These are phyloP conservation scores for Oncorhynchus masou DNA, from an alignment of 2,113 vertebrate genomes.

Conservation along the genomic window DNA sequence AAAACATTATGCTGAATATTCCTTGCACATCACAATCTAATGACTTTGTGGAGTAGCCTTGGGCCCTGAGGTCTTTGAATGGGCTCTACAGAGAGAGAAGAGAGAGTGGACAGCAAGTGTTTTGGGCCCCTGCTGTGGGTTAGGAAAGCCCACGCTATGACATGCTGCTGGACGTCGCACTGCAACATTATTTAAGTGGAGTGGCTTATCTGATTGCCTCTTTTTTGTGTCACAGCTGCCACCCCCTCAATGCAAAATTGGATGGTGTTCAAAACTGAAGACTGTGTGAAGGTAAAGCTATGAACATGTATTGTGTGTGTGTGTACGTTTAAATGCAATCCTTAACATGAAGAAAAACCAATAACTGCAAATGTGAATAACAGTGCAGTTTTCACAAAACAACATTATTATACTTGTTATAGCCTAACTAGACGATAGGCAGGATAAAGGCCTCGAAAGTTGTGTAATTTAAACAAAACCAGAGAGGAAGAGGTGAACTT, in stretches of 20 bases:
- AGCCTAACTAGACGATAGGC: no score
- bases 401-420: no score
- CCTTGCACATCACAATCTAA: no score
- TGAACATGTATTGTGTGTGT: neutral
- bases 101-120: neutral
- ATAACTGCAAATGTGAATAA: no score
- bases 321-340: neutral
- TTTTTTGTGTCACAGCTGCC: slow-evolving; percentile 27
- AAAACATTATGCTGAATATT: no score
- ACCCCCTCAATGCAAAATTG: slow-evolving; percentile 46
- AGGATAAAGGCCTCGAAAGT: no score
- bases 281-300: slow-evolving; percentile 54
- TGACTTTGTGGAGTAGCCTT: no score
- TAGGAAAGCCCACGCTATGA: neutral
- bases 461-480: no score
- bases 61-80: no score
- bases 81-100: neutral
- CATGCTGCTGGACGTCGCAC: slow-evolving; percentile 3
- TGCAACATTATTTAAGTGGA: neutral
- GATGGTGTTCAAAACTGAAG: slow-evolving; percentile 65
- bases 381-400: no score
- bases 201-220: slow-evolving; percentile 22
- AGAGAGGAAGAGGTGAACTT: no score
- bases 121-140: slow-evolving; percentile 6
- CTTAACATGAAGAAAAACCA: no score